Evolutionary conservation across 2,888 invertebrate species (phyloP).

Genomic region (Onthophagus sagittarius): DNA sequence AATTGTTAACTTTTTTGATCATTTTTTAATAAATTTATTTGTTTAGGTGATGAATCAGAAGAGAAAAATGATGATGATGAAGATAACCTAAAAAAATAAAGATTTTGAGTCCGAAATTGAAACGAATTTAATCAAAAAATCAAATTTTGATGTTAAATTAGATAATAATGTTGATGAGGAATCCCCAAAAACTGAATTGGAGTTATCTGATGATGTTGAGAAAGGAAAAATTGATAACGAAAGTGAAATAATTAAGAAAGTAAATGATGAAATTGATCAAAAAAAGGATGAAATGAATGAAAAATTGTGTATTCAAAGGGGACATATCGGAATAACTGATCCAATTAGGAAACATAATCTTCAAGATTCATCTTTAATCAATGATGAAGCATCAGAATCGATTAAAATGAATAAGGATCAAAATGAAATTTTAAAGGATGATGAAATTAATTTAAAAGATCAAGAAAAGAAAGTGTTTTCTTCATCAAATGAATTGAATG

Average conservation of each 20-base stretch:
- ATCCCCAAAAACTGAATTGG: neutral
- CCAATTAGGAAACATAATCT: neutral
- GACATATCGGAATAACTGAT: neutral
- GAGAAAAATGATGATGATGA: too few species aligned
- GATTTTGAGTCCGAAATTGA: neutral
- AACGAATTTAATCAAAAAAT: neutral
- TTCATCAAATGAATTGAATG: too few species aligned
- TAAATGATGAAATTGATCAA: too few species aligned
- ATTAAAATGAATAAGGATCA: neutral
- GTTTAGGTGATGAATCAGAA: too few species aligned
- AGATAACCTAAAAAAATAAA: neutral
- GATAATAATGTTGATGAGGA: neutral
- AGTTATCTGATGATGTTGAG: too few species aligned
- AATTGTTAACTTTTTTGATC: too few species aligned
- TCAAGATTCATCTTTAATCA: too few species aligned
- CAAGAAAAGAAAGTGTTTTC: neutral
- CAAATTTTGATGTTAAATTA: neutral
- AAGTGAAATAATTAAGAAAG: too few species aligned
- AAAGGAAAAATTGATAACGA: too few species aligned
- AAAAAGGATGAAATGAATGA: neutral
- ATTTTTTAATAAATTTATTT: too few species aligned
- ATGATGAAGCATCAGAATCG: too few species aligned
- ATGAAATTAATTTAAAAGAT: neutral
- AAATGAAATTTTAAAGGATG: neutral
- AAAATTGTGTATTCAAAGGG: neutral